Base-by-base conservation (phyloP, 2,113 vertebrate species). In the Menidia beryllina region DNA sequence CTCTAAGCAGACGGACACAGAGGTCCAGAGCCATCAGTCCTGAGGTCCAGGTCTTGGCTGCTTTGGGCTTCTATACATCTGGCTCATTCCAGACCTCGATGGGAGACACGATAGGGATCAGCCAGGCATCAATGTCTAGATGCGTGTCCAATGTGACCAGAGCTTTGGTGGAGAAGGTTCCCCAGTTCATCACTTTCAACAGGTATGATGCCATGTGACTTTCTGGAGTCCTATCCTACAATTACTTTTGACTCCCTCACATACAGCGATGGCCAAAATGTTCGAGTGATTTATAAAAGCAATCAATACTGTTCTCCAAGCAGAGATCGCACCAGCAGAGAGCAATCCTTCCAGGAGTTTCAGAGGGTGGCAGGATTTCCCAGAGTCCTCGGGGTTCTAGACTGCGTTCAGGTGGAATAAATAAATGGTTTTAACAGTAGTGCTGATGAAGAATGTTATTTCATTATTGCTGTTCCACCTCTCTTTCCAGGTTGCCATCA, bases 41-140 rank as follows among this genome's bases (percentile, higher is more conserved):
- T 0, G 97, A 98, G 79, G 98, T 98, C 0, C 97, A 99, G 90
- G 95, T 99, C 56, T 92, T 99, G 34, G 97, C 97, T 0, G 97
- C 97, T 0, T n/a, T 99, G 75, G 97, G 97, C n/a, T 98, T 99
- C 87, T 99, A 98, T 63, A 97, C 97, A 25, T 97, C 96, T 0
- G 97, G 97, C 2, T 98, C 96, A 1, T 99, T 98, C 83, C 97
- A 99, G 93, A 98, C 97, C 2, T 95, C 95, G 5, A 98, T 99
- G 96, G 97, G 96, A 34, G 96, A 98, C 24, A 95, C 95, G 15
- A 97, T 99, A 5, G 97, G 97, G 49, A 99, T 99, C 81, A 98
- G 97, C 68, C 97, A 99, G 87, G 97, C 97, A 3, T 99, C 97
- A 13, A 98, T 98, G 97, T 98, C 97, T 23, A 95, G 97, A 63